These are phyloP conservation scores for Dysdera silvatica DNA, from an alignment of 1,140 invertebrate genomes.

Conservation along the genomic window DNA sequence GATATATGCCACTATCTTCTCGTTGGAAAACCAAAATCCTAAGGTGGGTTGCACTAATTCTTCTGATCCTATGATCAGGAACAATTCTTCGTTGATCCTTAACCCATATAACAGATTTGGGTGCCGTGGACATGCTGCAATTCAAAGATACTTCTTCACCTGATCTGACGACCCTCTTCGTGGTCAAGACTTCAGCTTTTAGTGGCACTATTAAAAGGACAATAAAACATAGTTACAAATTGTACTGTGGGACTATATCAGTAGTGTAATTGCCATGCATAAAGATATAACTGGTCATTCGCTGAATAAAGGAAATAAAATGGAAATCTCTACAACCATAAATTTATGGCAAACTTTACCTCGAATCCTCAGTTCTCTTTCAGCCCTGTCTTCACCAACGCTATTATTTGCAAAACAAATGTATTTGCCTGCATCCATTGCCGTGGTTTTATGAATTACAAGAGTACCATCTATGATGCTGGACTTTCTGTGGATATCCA, in stretches of 20 bases:
- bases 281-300: too few relatives aligned
- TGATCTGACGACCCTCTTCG: constrained; percentile 20
- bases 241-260: too few relatives aligned
- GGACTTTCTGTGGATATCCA: constrained; percentile 7
- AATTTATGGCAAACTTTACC: too few relatives aligned
- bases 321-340: too few relatives aligned
- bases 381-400: constrained; percentile 32
- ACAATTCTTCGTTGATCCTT: constrained; percentile 26
- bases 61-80: constrained; percentile 23
- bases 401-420: constrained; percentile 37
- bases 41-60: constrained; percentile 16
- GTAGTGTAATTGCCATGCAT: too few relatives aligned
- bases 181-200: constrained; percentile 25
- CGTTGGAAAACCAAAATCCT: constrained; percentile 25
- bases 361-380: constrained; percentile 32
- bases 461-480: constrained; percentile 26
- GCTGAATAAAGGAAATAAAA: too few relatives aligned
- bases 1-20: constrained; percentile 31
- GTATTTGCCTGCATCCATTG: constrained; percentile 31
- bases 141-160: constrained; percentile 31
- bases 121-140: constrained; percentile 25
- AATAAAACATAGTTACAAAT: background rate
- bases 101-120: constrained; percentile 28
- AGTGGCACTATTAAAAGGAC: constrained; percentile 17
- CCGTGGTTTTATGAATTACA: constrained; percentile 26